phyloP scores from a whole-genome alignment of 2,113 vertebrate genomes.

The Ivindomyrus marchei region DNA sequence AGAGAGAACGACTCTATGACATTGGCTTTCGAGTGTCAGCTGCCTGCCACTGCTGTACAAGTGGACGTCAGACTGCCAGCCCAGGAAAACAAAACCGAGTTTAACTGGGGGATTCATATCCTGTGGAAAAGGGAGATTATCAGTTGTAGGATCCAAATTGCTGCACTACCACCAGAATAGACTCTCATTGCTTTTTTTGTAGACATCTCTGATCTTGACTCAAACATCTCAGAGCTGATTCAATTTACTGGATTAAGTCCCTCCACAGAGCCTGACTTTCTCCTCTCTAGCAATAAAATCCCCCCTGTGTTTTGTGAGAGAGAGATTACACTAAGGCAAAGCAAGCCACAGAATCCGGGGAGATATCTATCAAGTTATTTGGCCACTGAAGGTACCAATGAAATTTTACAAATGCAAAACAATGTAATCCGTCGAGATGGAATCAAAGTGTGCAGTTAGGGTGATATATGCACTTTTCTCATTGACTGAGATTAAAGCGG shows the following conservation, averaged over 20 bases:
- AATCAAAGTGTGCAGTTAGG: not conserved
- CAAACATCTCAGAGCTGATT: conserved; percentile 11
- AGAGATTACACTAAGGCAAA: not conserved
- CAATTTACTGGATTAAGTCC: not conserved
- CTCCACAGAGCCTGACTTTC: not conserved
- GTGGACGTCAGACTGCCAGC: not conserved
- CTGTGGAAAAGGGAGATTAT: not conserved
- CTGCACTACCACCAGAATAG: not conserved
- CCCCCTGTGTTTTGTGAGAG: not conserved
- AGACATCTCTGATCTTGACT: not conserved
- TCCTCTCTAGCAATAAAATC: not conserved
- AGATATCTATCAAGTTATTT: not conserved
- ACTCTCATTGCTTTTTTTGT: conserved; percentile 5
- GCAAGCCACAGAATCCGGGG: not conserved
- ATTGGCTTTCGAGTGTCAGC: not conserved
- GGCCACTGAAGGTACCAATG: not conserved
- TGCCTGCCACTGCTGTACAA: not conserved
- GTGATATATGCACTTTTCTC: not conserved
- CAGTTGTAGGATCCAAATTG: conserved; percentile 1
- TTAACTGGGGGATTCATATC: not conserved
- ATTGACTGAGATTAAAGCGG: not conserved
- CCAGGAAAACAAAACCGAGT: not conserved
- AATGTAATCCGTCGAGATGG: not conserved
- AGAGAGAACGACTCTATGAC: not conserved
- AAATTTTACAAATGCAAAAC: not conserved